These are phyloP conservation scores for Aleadryas rufinucha DNA, from an alignment of 2,113 vertebrate genomes.

Conservation along the genomic window DNA sequence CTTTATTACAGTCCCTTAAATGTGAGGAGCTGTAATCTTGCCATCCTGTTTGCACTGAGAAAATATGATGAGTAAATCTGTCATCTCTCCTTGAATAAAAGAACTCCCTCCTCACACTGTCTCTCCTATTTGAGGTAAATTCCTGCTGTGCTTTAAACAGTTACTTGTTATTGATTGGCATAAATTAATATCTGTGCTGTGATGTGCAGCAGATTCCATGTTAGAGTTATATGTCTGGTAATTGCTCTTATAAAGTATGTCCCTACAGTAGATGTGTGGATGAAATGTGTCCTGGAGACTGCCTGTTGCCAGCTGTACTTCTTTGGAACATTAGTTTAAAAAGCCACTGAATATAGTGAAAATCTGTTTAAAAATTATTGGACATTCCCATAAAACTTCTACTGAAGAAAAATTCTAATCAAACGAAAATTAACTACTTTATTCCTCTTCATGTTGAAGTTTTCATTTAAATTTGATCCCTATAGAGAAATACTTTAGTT, in stretches of 20 bases:
- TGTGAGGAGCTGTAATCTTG: not conserved
- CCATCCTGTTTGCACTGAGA: not conserved
- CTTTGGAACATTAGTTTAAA: not conserved
- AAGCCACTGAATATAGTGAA: not conserved
- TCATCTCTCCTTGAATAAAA: not conserved
- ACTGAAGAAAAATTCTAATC: not conserved
- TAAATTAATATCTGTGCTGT: not conserved
- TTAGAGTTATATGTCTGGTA: constrained; percentile 8
- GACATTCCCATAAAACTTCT: not conserved
- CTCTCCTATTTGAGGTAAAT: not conserved
- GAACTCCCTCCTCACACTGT: not conserved
- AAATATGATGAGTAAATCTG: not conserved
- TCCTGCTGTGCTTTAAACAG: not conserved
- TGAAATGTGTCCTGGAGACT: constrained; percentile 24
- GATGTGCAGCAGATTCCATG: not conserved
- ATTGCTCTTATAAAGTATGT: constrained; percentile 10
- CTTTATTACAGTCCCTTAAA: not conserved
- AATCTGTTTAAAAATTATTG: not conserved
- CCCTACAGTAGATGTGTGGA: not conserved
- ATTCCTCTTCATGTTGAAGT: not conserved
- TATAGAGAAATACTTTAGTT: not conserved
- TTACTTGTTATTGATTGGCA: not conserved
- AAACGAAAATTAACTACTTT: not conserved
- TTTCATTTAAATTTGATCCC: not conserved
- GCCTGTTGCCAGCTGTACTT: constrained; percentile 13